Base-by-base conservation (phyloP, 2,888 invertebrate genomes). In the Nomada lathburiana region DNA sequence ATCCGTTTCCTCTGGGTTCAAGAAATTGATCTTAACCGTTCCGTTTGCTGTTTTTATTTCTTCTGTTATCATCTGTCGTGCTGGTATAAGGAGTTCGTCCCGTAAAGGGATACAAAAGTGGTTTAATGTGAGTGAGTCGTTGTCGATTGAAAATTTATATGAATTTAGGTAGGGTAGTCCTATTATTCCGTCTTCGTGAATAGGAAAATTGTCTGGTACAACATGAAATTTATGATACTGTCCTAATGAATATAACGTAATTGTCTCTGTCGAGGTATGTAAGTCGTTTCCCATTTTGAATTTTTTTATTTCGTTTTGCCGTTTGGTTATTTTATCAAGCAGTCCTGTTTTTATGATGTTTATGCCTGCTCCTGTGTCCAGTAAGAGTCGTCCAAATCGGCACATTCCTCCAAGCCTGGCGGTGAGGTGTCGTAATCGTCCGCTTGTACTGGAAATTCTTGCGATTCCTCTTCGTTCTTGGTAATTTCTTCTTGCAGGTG, bases 161-260 rank as follows among this genome's bases (percentile, higher is more conserved):
- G 23, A 4, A 11, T 69, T 47, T 47, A 69, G 47, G 9, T 42
- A 69, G 4, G 68, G 68, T 16, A 72, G 1, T 1, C 78, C 73
- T 20, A 64, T 9, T 16, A 77, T 59, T 29, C 59, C 65, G n/a
- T 71, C 76, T 42, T 70, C 65, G 2, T 42, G n/a, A 2, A 77
- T 7, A 1, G 71, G 76, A 18, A 71, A 77, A 16, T 64, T 1
- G 16, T 71, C 36, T 0, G 70, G 65, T 3, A 77, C 60, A 2
- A 71, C 23, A 7, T 47, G 13, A 7, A 60, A 70, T 0, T 11
- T n/a, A 26, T 71, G 71, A 2, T 23, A 3, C 3, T 44, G 23
- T 63, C 36, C 20, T n/a, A 63, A 47, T 20, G 44, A 44, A 10
- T 7, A 10, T 44, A 44, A 11, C 11, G 44, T 44, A 7, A 44